These are phyloP conservation scores for Ctenomys sociabilis DNA, from an alignment of 2,113 vertebrate species.

Conservation along the genomic window DNA sequence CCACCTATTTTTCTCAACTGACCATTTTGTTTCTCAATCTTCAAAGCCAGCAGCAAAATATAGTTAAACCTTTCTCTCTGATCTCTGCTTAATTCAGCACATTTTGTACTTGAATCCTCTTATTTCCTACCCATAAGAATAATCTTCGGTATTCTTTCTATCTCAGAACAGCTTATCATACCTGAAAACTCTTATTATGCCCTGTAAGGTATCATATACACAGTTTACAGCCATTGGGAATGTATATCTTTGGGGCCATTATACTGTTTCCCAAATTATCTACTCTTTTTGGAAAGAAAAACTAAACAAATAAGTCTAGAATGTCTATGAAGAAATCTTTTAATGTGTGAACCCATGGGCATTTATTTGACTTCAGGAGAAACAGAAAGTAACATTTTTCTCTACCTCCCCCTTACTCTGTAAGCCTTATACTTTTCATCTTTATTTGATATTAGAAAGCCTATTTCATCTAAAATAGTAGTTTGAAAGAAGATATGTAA, in stretches of 20 bases:
- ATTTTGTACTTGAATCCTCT: not conserved
- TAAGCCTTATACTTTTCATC: not conserved
- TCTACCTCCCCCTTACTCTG: not conserved
- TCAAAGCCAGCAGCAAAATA: not conserved
- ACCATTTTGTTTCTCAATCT: rapidly evolving
- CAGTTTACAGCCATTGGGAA: not conserved
- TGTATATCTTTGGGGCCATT: not conserved
- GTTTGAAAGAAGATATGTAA: not conserved
- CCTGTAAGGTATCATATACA: not conserved
- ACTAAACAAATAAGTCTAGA: not conserved
- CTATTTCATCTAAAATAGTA: slow-evolving; percentile 21
- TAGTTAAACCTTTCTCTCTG: not conserved
- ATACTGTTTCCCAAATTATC: not conserved
- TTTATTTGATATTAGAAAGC: not conserved
- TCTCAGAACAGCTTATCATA: not conserved
- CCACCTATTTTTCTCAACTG: not conserved
- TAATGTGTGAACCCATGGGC: not conserved
- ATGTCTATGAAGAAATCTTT: not conserved
- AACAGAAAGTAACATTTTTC: not conserved
- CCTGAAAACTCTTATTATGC: not conserved
- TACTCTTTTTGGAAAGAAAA: not conserved
- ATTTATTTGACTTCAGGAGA: not conserved
- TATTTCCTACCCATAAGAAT: not conserved
- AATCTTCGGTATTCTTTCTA: not conserved
- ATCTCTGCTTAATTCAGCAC: not conserved